Evolutionary conservation across 2,888 invertebrate genomes (phyloP), one percentile per base, ranked within the genome.

Genomic region (Asteroscopus sphinx): DNA sequence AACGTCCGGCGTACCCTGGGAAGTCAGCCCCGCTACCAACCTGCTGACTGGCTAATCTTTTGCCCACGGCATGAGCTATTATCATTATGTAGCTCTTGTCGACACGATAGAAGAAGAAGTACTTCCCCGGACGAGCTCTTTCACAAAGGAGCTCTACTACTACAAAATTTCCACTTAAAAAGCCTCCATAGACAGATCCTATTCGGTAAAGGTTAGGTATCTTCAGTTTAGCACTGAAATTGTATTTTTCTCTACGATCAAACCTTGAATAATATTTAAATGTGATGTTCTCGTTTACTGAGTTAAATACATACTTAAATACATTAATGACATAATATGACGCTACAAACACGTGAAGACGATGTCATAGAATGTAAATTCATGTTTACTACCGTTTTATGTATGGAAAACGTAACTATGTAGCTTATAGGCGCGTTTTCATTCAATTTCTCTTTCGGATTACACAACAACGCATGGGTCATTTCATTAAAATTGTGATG

Each of bases 391-490:
- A 36, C 39, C 21, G 32, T 47, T 61, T 68, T 53, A 56, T 61
- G 49, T 15, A 39, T 40, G 45, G 49, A 47, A 72, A 72, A 54
- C 64, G 64, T 52, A 35, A 49, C 46, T 52, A 57, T 6, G 21
- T 21, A 62, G 53, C 40, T 28, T 36, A 56, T 33, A 57, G 11
- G 36, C 30, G 40, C n/a, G 48, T 67, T 68, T 63, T 67, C 59
- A 49, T 74, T 60, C 44, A 68, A 39, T 75, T 73, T 72, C 76
- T 49, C 73, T 73, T 72, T 73, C 42, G 21, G 17, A 54, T 73
- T 73, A 52, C 73, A 76, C 56, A 73, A 75, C 64, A 17, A 55
- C 21, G 3, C 45, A 48, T 53, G 36, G 46, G 54, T 54, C 37
- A 60, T 45, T 52, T 49, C 37, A 68, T 73, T 57, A 69, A 53